Evolutionary conservation across 2,888 invertebrate genomes (phyloP).

Genomic region (Leptothorax acervorum): DNA sequence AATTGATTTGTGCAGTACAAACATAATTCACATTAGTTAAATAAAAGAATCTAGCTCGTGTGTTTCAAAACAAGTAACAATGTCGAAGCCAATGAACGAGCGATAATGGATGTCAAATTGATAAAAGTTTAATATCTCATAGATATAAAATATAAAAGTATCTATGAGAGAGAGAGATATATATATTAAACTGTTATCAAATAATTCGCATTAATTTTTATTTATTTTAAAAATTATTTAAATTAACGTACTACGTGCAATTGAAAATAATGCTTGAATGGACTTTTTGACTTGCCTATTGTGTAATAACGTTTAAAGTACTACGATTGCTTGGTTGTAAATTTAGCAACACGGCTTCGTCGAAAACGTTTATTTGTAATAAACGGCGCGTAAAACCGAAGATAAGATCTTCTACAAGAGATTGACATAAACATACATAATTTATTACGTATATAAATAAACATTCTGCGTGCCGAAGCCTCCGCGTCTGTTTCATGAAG

Average conservation of each 20-base stretch:
- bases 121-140: no score
- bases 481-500: background rate
- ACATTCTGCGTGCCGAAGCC: background rate
- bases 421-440: slow-evolving; percentile 11
- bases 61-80: no score
- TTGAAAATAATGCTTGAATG: background rate
- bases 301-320: background rate
- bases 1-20: background rate
- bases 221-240: background rate
- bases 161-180: no score
- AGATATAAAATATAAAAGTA: no score
- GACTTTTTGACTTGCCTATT: background rate
- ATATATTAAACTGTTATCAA: no score
- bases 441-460: slow-evolving; percentile 22
- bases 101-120: no score
- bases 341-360: background rate
- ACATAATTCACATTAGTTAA: background rate
- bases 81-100: no score
- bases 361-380: slow-evolving; percentile 3
- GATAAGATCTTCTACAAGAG: background rate
- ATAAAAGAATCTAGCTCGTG: no score
- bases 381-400: background rate
- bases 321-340: background rate
- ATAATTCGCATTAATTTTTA: background rate
- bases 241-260: background rate